These are phyloP conservation scores for Xanthia togata DNA, from an alignment of 2,888 invertebrate species.

Conservation along the genomic window DNA sequence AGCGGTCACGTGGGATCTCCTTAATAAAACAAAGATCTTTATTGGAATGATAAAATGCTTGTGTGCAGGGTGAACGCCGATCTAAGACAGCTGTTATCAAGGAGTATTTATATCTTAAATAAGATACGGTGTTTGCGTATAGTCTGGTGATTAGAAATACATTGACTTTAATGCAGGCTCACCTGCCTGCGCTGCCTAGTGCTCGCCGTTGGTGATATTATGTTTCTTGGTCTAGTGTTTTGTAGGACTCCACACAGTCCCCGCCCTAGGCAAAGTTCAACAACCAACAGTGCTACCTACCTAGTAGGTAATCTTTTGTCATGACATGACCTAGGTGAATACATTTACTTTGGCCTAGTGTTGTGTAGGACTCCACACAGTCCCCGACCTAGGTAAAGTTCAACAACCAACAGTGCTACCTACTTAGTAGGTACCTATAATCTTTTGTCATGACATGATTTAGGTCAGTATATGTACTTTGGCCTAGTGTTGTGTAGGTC, in stretches of 20 bases:
- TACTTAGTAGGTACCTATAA: too few species aligned
- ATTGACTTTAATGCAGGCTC: background rate
- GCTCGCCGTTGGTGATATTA: too few species aligned
- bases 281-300: background rate
- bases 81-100: slow-evolving; percentile 42
- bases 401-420: background rate
- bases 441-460: too few species aligned
- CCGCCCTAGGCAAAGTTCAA: slow-evolving; percentile 12
- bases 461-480: too few species aligned
- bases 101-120: slow-evolving; percentile 19
- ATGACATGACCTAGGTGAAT: too few species aligned
- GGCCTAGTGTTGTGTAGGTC: background rate
- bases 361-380: background rate
- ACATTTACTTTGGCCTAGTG: background rate
- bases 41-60: slow-evolving; percentile 25
- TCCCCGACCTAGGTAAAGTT: slow-evolving; percentile 1
- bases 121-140: background rate
- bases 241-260: background rate
- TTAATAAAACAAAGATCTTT: slow-evolving; percentile 39
- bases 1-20: slow-evolving; percentile 9
- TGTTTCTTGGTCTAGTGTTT: background rate
- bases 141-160: slow-evolving; percentile 14
- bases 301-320: too few species aligned
- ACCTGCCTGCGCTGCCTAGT: background rate
- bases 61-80: slow-evolving; percentile 23